Evolutionary conservation across 2,113 vertebrate genomes (phyloP), one percentile per base, ranked within the genome.

Genomic region (Empidonax alnorum): DNA sequence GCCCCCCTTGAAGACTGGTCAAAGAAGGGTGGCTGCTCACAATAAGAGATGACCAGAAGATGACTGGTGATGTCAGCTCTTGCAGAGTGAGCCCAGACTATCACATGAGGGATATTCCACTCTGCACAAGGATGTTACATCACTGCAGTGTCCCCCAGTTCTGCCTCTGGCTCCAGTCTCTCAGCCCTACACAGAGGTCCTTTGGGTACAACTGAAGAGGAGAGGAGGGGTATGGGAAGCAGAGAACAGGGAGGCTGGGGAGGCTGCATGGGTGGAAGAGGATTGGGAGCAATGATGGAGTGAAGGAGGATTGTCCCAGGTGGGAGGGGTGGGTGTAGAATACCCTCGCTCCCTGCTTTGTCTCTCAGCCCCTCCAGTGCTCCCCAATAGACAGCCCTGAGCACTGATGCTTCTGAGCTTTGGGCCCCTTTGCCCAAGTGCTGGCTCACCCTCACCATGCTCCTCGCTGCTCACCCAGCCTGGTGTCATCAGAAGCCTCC

Each of bases 401-500:
- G 42, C 1, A 0, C 0, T 0, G 62, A 39, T 52, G 33, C 22
- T 68, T 44, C n/a, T 2, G 2, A 77, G 28, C 24, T 89, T 47
- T 52, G 58, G 24, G 37, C 2, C 15, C 37, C 79, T 62, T 46
- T 69, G 28, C 72, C 59, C 59, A 42, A 65, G 4, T 3, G 6
- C 61, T 55, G 33, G 10, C 80, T 91, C 77, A 84, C 87, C 30
- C 0, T 84, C 68, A 59, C 42, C 0, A 0, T 21, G 50, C 3
- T 4, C 31, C 39, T 87, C 0, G 3, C 55, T n/a, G 80, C 59
- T 84, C 0, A 0, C 77, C 65, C 72, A 77, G 68, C 37, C 50
- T 2, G 5, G 10, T 80, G 76, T 58, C 80, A 55, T n/a, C 53
- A 86, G 84, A 53, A 86, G 53, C 33, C 31, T 92, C 63, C 22